A percentile compares a stretch with the other conserved stretches of the same genome.
Conservation (phyloP, 2,888 invertebrate species). For the Chromoteleia sp. region DNA sequence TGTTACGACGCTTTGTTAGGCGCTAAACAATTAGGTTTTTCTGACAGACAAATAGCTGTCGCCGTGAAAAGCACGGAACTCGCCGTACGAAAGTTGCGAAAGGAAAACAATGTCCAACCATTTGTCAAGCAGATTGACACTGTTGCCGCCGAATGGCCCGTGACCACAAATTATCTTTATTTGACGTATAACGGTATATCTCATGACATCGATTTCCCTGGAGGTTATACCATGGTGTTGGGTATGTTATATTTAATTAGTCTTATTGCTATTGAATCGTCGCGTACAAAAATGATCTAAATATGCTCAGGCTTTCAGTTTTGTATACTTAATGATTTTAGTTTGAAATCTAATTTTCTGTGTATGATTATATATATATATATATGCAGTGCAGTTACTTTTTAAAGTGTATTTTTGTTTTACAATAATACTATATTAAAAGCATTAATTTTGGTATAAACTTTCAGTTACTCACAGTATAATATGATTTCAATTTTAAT, state of each 20-base stretch:
- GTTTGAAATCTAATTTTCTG: too few relatives aligned
- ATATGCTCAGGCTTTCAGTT: too few relatives aligned
- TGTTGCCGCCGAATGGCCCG: slow-evolving; percentile 99
- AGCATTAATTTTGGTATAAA: too few relatives aligned
- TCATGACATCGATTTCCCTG: slow-evolving; percentile 93
- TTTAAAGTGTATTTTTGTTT: too few relatives aligned
- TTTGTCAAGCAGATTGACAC: slow-evolving; percentile 99
- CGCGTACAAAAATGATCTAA: too few relatives aligned
- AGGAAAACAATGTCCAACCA: slow-evolving; percentile 91
- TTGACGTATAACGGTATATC: slow-evolving; percentile 96
- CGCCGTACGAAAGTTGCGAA: slow-evolving; percentile 91
- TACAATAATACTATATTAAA: too few relatives aligned
- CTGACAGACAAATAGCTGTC: slow-evolving; percentile 97
- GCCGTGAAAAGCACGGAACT: slow-evolving; percentile 95
- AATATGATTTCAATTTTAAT: too few relatives aligned
- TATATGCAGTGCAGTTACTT: too few relatives aligned
- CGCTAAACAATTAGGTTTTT: slow-evolving; percentile 98
- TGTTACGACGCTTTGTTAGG: slow-evolving; percentile 88
- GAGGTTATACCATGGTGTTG: slow-evolving; percentile 93
- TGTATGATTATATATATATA: too few relatives aligned
- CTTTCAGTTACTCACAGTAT: too few relatives aligned
- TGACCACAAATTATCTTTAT: slow-evolving; percentile 99
- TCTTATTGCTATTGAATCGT: too few relatives aligned
- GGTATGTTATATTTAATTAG: slow-evolving; percentile 87
- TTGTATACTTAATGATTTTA: too few relatives aligned